A percentile compares a stretch with the other conserved stretches of the same genome.
phyloP scores from a whole-genome alignment of 2,888 invertebrate species.

The Chymomyza fuscimana region DNA sequence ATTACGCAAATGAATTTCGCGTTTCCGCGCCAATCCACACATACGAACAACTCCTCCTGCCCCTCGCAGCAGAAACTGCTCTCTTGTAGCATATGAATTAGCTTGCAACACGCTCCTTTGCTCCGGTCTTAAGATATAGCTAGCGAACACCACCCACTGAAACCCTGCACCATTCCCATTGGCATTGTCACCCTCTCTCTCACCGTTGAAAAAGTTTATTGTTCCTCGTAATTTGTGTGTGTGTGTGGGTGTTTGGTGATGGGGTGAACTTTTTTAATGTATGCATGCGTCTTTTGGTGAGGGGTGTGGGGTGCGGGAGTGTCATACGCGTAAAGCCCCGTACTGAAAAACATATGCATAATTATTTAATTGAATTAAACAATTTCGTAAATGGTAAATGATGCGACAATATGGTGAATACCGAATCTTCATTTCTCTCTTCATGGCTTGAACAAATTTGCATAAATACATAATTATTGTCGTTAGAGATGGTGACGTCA shows the following conservation, averaged over 20 bases:
- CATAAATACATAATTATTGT: conserved; percentile 73
- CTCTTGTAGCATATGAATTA: conserved; percentile 52
- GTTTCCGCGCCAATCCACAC: conserved; percentile 20
- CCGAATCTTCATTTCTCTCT: conserved; percentile 20
- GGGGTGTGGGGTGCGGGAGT: conserved; percentile 42
- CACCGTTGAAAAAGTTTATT: conserved; percentile 59
- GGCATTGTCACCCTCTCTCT: conserved; percentile 26
- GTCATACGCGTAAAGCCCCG: conserved; percentile 44
- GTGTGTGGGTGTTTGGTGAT: conserved; percentile 12
- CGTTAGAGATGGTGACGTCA: conserved; percentile 4
- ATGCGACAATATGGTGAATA: conserved; percentile 67
- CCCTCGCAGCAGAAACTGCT: conserved; percentile 12
- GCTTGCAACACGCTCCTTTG: conserved; percentile 34
- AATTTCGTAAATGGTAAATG: conserved; percentile 77
- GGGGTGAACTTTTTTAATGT: conserved; percentile 54
- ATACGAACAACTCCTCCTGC: conserved; percentile 6
- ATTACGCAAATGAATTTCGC: conserved; percentile 72
- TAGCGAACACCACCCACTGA: background rate
- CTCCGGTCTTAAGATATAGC: background rate
- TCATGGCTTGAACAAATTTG: conserved; percentile 47
- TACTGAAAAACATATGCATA: conserved; percentile 69
- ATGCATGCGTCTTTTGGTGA: conserved; percentile 9
- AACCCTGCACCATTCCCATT: conserved; percentile 16
- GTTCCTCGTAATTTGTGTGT: conserved; percentile 56
- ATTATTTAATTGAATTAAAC: conserved; percentile 78